These are phyloP conservation scores for Actinemys pallida DNA, from an alignment of 2,113 vertebrate species.

Conservation along the genomic window DNA sequence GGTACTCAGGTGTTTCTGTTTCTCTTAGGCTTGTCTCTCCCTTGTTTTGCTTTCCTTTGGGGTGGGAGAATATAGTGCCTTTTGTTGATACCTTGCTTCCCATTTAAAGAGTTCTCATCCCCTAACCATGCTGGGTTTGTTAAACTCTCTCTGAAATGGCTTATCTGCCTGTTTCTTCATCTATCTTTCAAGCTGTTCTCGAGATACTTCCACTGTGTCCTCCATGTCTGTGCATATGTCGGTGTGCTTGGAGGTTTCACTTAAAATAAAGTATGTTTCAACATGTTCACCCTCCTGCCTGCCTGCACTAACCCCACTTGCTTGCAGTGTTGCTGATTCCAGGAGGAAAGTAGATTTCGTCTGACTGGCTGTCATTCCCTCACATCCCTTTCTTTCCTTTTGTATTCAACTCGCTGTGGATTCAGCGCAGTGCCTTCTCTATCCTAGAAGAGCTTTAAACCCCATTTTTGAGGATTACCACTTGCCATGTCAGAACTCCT, in stretches of 20 bases:
- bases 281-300: not conserved
- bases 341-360: not conserved
- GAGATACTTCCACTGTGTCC: not conserved
- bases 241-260: not conserved
- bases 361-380: not conserved
- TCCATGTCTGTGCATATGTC: not conserved
- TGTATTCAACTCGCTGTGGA: not conserved
- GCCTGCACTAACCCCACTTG: not conserved
- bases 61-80: not conserved
- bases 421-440: not conserved
- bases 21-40: not conserved
- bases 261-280: conserved; percentile 23
- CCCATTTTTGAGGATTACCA: not conserved
- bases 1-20: conserved; percentile 57
- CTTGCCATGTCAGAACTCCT: not conserved
- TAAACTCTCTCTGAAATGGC: not conserved
- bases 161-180: not conserved
- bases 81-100: not conserved
- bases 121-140: not conserved
- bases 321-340: not conserved
- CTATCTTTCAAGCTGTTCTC: not conserved
- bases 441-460: not conserved
- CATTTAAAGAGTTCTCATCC: not conserved
- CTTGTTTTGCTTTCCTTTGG: not conserved
- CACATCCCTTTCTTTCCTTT: conserved; percentile 5